phyloP scores from a whole-genome alignment of 2,797 vertebrate species.

The Ctenosaura bakeri region DNA sequence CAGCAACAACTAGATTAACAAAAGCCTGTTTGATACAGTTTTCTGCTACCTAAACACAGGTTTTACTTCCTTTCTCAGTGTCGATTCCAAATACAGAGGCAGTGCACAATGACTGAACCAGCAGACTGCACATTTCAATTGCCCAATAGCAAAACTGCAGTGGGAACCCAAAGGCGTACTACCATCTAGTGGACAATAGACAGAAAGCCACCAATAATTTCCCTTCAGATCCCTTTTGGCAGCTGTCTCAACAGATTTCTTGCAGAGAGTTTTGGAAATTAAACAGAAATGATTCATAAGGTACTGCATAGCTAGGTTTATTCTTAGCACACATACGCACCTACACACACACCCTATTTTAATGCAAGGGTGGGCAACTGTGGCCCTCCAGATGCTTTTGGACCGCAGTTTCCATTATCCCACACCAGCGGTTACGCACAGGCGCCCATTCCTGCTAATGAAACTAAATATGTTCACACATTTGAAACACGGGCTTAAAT shows the following conservation, averaged over 20 bases:
- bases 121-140: neutral
- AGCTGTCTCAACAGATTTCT: neutral
- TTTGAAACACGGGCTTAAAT: neutral
- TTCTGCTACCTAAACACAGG: too few relatives aligned
- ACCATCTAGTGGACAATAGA: conserved; percentile 9
- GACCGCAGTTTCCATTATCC: too few relatives aligned
- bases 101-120: neutral
- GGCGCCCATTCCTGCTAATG: too few relatives aligned
- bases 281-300: neutral
- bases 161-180: neutral
- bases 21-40: neutral
- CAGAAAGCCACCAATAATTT: neutral
- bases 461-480: neutral
- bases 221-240: neutral
- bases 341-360: too few relatives aligned
- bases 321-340: too few relatives aligned
- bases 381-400: too few relatives aligned
- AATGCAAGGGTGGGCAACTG: too few relatives aligned
- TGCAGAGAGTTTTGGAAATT: neutral
- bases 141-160: neutral
- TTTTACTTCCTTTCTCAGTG: neutral
- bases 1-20: neutral
- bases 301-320: too few relatives aligned
- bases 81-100: neutral
- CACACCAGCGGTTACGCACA: too few relatives aligned